These are phyloP conservation scores for Archips xylosteana DNA, from an alignment of 2,888 invertebrate species.

Conservation along the genomic window DNA sequence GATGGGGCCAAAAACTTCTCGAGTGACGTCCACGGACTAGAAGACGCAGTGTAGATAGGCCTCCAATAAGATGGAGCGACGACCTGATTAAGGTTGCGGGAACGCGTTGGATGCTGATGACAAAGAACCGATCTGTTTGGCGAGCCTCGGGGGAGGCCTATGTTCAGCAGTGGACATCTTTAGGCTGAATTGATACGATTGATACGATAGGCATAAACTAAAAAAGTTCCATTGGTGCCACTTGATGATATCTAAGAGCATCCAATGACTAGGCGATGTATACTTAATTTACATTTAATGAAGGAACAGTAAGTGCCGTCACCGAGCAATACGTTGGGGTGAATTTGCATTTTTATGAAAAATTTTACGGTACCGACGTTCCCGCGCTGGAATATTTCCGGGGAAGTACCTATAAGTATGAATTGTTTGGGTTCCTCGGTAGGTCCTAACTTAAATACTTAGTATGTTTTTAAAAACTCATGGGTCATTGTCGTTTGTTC, in stretches of 20 bases:
- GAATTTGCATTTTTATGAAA: slow-evolving; percentile 72
- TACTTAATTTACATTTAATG: slow-evolving; percentile 65
- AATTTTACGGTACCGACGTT: slow-evolving; percentile 55
- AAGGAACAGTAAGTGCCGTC: slow-evolving; percentile 50
- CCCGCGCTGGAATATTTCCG: slow-evolving; percentile 53
- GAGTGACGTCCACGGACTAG: no score
- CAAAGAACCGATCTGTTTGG: no score
- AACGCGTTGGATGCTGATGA: no score
- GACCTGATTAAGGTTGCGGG: no score
- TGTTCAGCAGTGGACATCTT: no score
- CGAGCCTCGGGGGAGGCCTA: no score
- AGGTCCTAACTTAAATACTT: no score
- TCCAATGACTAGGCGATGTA: slow-evolving; percentile 53
- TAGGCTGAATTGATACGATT: background rate
- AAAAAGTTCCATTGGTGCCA: background rate
- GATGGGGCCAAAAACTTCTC: no score
- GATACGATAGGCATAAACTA: background rate
- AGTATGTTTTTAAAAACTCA: no score
- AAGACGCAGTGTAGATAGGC: no score
- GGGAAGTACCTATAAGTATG: slow-evolving; percentile 45
- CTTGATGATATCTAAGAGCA: slow-evolving; percentile 46
- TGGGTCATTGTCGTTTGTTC: no score
- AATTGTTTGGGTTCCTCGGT: background rate
- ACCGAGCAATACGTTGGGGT: slow-evolving; percentile 57
- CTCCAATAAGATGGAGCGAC: no score